Evolutionary conservation across 2,113 vertebrate species (phyloP), one percentile per base, ranked within the genome.

Genomic region (Platichthys stellatus): DNA sequence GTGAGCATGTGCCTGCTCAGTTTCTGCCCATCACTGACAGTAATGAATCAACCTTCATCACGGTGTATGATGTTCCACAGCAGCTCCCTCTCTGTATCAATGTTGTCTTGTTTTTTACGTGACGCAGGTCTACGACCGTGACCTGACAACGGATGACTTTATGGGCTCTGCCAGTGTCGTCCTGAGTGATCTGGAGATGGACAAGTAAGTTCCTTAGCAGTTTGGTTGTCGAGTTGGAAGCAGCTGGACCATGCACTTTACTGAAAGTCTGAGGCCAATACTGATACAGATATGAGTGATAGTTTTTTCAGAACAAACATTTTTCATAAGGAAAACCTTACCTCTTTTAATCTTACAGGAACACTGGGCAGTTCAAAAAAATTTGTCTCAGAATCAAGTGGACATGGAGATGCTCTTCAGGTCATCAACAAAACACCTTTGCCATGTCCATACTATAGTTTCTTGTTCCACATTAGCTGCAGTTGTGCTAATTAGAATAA

Each of bases 81-180:
- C 23, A 23, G 7, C 8, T 59, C 12, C 17, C 35, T 40, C 5
- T 63, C 13, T 35, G 51, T 56, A 8, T 51, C n/a, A 10, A 72
- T 43, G 1, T 11, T 47, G 31, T 31, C 31, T 31, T 31, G 67
- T 2, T 72, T 2, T 72, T 47, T 14, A 47, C 18, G 17, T 20
- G 51, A 54, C 20, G 8, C 51, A 98, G 98, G 98, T 99, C 1
- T 99, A 98, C 0, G 98, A 99, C 87, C 95, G 97, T 40, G 98
- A 99, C 78, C 93, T 99, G 87, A 97, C 97, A 0, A 95, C 94
- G 0, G 98, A 98, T 69, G 98, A 99, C 92, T 99, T 99, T 89
- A 99, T 99, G 98, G 98, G 98, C 7, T 95, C 97, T 1, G 90
- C 96, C 3, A 92, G 83, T 56, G 78, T 99, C 61, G 24, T 59